phyloP scores from a whole-genome alignment of 1,140 invertebrate species.

The Heliothis subflexa region DNA sequence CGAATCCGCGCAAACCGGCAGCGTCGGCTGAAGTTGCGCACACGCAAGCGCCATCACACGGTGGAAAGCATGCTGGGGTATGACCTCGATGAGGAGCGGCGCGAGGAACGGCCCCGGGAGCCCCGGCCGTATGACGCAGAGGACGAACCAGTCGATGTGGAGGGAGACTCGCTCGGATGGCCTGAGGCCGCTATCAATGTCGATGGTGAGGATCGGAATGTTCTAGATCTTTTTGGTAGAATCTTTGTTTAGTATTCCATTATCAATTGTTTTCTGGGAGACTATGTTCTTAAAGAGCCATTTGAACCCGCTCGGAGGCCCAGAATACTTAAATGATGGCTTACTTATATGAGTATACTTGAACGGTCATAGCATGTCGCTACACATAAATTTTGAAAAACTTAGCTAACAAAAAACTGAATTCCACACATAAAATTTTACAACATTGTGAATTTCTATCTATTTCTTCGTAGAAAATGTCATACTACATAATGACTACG shows the following conservation, averaged over 20 bases:
- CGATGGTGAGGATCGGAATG: conserved; percentile 64
- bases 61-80: conserved; percentile 87
- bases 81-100: conserved; percentile 79
- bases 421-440: too few species aligned
- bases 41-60: conserved; percentile 87
- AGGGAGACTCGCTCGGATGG: conserved; percentile 87
- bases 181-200: conserved; percentile 79
- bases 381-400: too few species aligned
- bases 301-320: too few species aligned
- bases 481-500: neutral
- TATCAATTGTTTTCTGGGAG: too few species aligned
- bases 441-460: too few species aligned
- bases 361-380: too few species aligned
- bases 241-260: too few species aligned
- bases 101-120: conserved; percentile 71
- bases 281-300: too few species aligned
- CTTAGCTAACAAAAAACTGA: too few species aligned
- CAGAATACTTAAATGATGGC: too few species aligned
- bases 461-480: too few species aligned
- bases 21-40: conserved; percentile 88
- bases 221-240: neutral
- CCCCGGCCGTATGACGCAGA: conserved; percentile 82
- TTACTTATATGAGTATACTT: too few species aligned
- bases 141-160: conserved; percentile 89
- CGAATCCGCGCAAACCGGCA: conserved; percentile 90